Evolutionary conservation across 2,113 vertebrate species (phyloP).

Genomic region (Actenoides lindsayi): DNA sequence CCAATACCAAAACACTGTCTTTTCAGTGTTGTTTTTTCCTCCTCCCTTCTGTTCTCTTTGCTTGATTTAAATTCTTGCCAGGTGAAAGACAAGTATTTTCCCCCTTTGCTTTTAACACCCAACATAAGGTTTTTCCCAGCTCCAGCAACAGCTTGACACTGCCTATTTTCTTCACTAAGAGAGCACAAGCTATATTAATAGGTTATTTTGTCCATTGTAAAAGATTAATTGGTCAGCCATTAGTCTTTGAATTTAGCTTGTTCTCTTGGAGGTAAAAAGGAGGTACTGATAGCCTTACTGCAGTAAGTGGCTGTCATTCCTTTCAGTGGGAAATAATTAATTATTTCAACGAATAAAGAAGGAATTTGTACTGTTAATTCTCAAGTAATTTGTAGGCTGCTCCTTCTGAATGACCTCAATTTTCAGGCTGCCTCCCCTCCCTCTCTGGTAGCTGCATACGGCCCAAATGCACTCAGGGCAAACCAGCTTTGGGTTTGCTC

Average conservation of each 20-base stretch:
- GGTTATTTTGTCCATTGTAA: background rate
- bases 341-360: background rate
- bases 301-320: background rate
- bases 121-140: background rate
- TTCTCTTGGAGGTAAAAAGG: background rate
- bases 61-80: background rate
- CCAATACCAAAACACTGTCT: background rate
- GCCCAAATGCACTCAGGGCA: background rate
- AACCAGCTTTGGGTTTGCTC: background rate
- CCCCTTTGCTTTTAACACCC: background rate
- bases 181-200: background rate
- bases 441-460: background rate
- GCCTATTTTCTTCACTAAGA: background rate
- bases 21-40: background rate
- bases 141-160: background rate
- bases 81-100: background rate
- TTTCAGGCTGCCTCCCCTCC: background rate
- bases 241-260: background rate
- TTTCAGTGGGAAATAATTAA: background rate
- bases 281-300: background rate
- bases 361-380: background rate
- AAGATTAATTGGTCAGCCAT: background rate
- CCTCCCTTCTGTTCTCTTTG: background rate
- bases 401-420: background rate
- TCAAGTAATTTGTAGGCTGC: background rate